Evolutionary conservation across 1,140 invertebrate genomes (phyloP).

Genomic region (Aethina tumida): DNA sequence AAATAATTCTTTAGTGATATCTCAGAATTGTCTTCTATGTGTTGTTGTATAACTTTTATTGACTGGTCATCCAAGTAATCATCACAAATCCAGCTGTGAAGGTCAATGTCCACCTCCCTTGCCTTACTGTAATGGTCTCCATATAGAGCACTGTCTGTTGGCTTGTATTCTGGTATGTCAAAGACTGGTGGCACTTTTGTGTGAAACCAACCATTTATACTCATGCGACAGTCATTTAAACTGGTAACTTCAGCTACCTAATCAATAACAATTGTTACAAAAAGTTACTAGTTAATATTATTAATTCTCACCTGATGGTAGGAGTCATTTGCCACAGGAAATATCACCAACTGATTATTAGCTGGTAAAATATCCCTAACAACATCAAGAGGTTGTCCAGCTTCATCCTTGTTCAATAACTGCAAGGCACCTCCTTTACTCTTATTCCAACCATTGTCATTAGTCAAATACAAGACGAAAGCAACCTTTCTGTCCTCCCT

Average conservation of each 20-base stretch:
- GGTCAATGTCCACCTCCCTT: slow-evolving; percentile 20
- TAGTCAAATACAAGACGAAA: slow-evolving; percentile 55
- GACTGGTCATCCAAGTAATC: slow-evolving; percentile 40
- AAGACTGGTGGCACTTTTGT: slow-evolving; percentile 31
- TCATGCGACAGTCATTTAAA: slow-evolving; percentile 49
- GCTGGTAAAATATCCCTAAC: slow-evolving; percentile 46
- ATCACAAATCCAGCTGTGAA: slow-evolving; percentile 39
- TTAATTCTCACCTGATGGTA: slow-evolving; percentile 40
- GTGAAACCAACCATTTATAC: slow-evolving; percentile 71
- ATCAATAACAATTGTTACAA: not conserved
- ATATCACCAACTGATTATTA: slow-evolving; percentile 64
- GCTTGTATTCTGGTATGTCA: slow-evolving; percentile 26
- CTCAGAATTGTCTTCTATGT: slow-evolving; percentile 48
- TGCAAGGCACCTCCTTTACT: slow-evolving; percentile 57
- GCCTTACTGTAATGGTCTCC: slow-evolving; percentile 21
- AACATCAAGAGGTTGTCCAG: slow-evolving; percentile 43
- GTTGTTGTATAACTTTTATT: slow-evolving; percentile 41
- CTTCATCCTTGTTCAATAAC: slow-evolving; percentile 47
- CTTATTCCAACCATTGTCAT: slow-evolving; percentile 45
- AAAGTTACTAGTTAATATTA: not conserved
- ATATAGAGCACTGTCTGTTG: slow-evolving; percentile 23
- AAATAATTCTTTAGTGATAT: slow-evolving; percentile 47
- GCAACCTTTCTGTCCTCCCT: slow-evolving; percentile 59
- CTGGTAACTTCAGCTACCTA: slow-evolving; percentile 56
- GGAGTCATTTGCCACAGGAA: slow-evolving; percentile 49